These are phyloP conservation scores for Cottus gobio DNA, from an alignment of 2,113 vertebrate genomes.

Conservation along the genomic window DNA sequence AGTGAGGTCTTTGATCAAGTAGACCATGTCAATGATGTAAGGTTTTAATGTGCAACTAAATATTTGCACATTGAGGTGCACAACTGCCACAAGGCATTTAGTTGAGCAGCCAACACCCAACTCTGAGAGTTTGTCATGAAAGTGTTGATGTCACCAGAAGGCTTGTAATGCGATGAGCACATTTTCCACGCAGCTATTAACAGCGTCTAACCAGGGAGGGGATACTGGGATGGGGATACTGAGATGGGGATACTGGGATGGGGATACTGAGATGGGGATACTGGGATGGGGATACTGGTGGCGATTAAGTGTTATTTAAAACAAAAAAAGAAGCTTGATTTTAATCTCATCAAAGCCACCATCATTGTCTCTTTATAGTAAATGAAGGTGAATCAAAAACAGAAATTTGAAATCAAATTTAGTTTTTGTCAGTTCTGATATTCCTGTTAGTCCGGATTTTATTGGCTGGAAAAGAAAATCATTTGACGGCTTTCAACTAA, in stretches of 20 bases:
- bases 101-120: constrained; percentile 29
- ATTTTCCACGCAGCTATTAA: constrained; percentile 21
- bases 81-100: constrained; percentile 19
- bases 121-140: constrained; percentile 1
- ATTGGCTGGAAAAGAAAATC: neutral
- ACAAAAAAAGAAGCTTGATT: neutral
- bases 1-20: neutral
- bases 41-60: neutral
- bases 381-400: no score
- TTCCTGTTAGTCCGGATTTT: neutral
- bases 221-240: neutral
- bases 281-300: neutral
- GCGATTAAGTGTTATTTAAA: neutral
- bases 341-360: neutral
- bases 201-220: neutral
- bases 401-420: no score
- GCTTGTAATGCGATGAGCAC: neutral
- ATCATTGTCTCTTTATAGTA: neutral
- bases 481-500: neutral
- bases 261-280: no score
- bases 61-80: neutral
- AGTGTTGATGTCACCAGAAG: constrained; percentile 4
- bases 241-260: no score
- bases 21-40: neutral
- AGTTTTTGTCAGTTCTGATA: neutral